These are phyloP conservation scores for Teleiodes luculella DNA, from an alignment of 2,888 invertebrate species.

Conservation along the genomic window DNA sequence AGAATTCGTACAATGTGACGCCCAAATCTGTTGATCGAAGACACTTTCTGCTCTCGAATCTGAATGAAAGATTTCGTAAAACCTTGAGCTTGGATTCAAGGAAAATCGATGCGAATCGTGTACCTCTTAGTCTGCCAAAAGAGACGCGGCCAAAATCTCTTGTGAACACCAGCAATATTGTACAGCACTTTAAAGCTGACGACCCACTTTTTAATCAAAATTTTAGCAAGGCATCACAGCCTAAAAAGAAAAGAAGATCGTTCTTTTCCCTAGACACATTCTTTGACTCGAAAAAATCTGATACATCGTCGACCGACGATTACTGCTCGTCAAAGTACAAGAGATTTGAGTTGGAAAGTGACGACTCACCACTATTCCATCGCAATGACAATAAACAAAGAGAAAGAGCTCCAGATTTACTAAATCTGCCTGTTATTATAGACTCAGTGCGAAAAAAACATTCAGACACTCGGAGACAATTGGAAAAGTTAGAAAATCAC, in stretches of 20 bases:
- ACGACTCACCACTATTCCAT: constrained; percentile 69
- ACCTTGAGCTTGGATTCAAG: constrained; percentile 73
- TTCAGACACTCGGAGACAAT: constrained; percentile 64
- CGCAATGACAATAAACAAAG: constrained; percentile 46
- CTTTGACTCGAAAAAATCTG: constrained; percentile 69
- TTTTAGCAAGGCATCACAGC: constrained; percentile 61
- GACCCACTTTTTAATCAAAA: constrained; percentile 55
- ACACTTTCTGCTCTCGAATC: constrained; percentile 62
- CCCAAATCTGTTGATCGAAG: constrained; percentile 69
- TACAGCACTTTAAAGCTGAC: constrained; percentile 52
- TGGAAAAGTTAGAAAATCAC: constrained; percentile 72
- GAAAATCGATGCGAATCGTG: constrained; percentile 63
- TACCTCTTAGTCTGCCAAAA: constrained; percentile 54
- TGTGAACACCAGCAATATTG: constrained; percentile 64
- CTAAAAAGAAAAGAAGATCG: constrained; percentile 72
- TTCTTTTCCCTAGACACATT: constrained; percentile 75
- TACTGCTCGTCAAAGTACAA: constrained; percentile 75
- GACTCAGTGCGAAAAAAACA: constrained; percentile 70
- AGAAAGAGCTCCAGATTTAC: constrained; percentile 66
- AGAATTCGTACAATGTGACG: constrained; percentile 64
- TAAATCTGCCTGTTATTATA: constrained; percentile 68
- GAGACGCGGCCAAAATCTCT: constrained; percentile 68
- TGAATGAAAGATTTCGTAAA: constrained; percentile 71
- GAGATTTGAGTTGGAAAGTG: constrained; percentile 71
- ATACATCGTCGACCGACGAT: constrained; percentile 71